Base-by-base conservation (phyloP, 2,888 invertebrate genomes). In the Perizoma affinitatum region DNA sequence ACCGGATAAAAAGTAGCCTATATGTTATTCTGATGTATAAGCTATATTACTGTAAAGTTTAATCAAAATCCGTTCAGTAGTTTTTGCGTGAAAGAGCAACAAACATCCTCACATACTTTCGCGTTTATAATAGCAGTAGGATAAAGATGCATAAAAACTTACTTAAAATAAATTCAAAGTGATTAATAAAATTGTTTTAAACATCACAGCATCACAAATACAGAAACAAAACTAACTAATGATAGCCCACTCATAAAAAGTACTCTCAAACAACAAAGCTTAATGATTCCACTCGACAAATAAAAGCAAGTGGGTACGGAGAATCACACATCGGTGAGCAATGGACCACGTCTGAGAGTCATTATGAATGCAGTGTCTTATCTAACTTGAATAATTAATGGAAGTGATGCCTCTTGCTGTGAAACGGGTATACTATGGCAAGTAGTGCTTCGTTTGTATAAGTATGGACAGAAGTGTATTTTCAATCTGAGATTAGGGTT, bases 361-460 rank as follows among this genome's bases (percentile, higher is more conserved):
- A 91, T 91, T 90, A 91, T 86, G 85, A 83, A 89, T 86, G 85
- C 88, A 86, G 86, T 87, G 87, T 90, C 90, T 91, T 92, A 91
- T 92, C 91, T 92, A 90, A 88, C 81, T 86, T 75, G 82, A 84
- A 91, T 91, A 92, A 91, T 92, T 91, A 92, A 92, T 92, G 91
- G 86, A 90, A 90, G 84, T 83, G 86, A 85, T 85, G 85, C 82
- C 82, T 79, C 88, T 83, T 78, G 90, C 89, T 87, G 87, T 81
- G 86, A 83, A 58, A 66, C 69, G 67, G 77, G 78, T 79, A 76
- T 71, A 71, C 68, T 71, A 69, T 65, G 65, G 67, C 67, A 65
- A 53, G 10, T 41, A 42, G 41, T 34, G 38, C 34, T 49, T 9
- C 44, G 7, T 44, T 34, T 41, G 50, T 43, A 35, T 51, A 52